Base-by-base conservation (phyloP, 1,140 invertebrate species). In the Ylistrum balloti region DNA sequence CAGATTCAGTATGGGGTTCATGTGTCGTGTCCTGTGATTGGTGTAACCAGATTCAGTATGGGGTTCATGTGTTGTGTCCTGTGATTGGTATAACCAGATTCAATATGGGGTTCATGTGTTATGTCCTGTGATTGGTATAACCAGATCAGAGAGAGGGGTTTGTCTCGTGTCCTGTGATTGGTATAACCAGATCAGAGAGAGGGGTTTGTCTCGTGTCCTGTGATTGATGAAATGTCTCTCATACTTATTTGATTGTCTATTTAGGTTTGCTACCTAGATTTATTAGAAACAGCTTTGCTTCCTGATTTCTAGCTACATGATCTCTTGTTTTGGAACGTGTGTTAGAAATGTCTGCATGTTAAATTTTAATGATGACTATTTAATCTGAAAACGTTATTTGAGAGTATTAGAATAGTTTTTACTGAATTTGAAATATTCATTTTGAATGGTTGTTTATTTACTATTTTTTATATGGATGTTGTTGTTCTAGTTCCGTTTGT, bases 401-500 rank as follows among this genome's bases (percentile, higher is more conserved):
- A 13, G 5, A 74, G 11, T 74, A 74, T 74, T 28, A 28, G n/a
- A n/a, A 74, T 74, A 28, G n/a, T 74, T 74, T 74, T 45, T 45
- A 9, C 41, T 45, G 17, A 74, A 48, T 10, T 48, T 38, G 22
- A 22, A 48, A 13, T 17, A 48, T 48, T 48, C 22, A 48, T 28
- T 74, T 74, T 74, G 56, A 74, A 74, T 74, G 56, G 13, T 28
- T 91, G 91, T 90, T 89, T 87, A 33, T 90, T n/a, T n/a, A 74
- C 56, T 74, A 5, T 74, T 5, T 74, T 28, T 3, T 74, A 0
- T 74, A 74, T n/a, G n/a, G n/a, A 74, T 28, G n/a, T 74, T 28
- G 56, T n/a, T 11, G 13, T 87, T 11, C 33, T 15, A 33, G 10
- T 87, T 17, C 9, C 15, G 17, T 87, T 20, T 87, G 9, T 87